Conservation (phyloP, 1,140 invertebrate genomes). For the Bombus sibiricus region DNA sequence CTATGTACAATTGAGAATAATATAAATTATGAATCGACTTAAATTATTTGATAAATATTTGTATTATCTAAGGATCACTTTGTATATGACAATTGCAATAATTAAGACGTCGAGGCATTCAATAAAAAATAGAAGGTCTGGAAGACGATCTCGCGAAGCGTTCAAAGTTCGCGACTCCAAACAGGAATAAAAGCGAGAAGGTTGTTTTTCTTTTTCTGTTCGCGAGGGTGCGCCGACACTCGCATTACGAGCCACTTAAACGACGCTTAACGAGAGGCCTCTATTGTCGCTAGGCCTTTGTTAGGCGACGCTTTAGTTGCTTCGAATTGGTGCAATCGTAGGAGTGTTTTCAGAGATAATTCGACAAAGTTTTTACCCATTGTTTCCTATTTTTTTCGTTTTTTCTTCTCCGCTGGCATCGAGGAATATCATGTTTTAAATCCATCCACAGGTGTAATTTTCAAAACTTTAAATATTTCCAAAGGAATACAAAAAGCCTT, state of each 20-base stretch:
- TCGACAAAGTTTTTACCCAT: background rate
- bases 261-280: constrained; percentile 49
- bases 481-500: too few species aligned
- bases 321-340: constrained; percentile 30
- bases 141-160: background rate
- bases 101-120: background rate
- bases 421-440: too few species aligned
- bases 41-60: too few species aligned
- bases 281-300: constrained; percentile 38
- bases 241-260: constrained; percentile 51
- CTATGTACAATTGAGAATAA: too few species aligned
- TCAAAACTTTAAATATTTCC: background rate
- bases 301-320: constrained; percentile 17
- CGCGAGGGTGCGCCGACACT: constrained; percentile 37
- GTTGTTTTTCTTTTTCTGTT: constrained; percentile 49
- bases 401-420: background rate
- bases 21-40: too few species aligned
- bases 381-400: too few species aligned
- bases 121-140: too few species aligned
- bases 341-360: constrained; percentile 33
- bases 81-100: background rate
- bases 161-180: background rate
- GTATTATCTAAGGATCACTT: too few species aligned
- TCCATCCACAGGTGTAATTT: background rate
- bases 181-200: background rate